Evolutionary conservation across 2,113 vertebrate species (phyloP), one percentile per base, ranked within the genome.

Genomic region (Cyprinodon variegatus): DNA sequence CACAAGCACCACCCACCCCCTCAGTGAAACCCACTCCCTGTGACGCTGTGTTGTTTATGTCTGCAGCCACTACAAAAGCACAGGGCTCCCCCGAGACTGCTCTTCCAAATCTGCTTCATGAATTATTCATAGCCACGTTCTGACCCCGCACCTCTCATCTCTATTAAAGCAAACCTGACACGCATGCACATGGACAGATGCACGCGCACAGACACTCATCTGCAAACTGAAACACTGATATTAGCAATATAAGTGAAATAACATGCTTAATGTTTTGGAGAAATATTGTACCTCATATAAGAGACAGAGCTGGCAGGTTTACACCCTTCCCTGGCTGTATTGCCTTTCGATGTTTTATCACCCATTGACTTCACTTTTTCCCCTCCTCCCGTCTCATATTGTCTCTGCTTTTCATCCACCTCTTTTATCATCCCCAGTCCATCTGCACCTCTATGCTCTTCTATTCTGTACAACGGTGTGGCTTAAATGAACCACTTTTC

Each of bases 101-200:
- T 84, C 89, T 83, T 84, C 92, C 92, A 92, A 93, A 93, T 92
- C 90, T 89, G 89, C 89, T 59, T 88, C 88, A 94, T 93, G 92
- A 89, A 92, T 93, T 89, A 94, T 94, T 88, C 88, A 94, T 90
- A 71, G 45, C 83, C 88, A 90, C 61, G 74, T 83, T 85, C 91
- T 93, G 91, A 93, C 91, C 93, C 91, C 45, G 80, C 4, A 74
- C 86, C 89, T 92, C 91, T 93, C 90, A 90, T 93, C 92, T 93
- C 93, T 93, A 93, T 92, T 93, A 94, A 92, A 90, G 68, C 88
- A 68, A 88, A 76, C 82, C 90, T 89, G 89, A 85, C 90, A 86
- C 83, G 64, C 72, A 10, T 79, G 15, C 77, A 72, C 60, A 59
- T 17, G 36, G 11, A 83, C 69, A 60, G 69, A 69, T 41, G 62